Percentiles rank a stretch among this genome's conserved stretches.
Evolutionary conservation across 1,140 invertebrate genomes (phyloP).

Genomic region (Oryctes rhinoceros): DNA sequence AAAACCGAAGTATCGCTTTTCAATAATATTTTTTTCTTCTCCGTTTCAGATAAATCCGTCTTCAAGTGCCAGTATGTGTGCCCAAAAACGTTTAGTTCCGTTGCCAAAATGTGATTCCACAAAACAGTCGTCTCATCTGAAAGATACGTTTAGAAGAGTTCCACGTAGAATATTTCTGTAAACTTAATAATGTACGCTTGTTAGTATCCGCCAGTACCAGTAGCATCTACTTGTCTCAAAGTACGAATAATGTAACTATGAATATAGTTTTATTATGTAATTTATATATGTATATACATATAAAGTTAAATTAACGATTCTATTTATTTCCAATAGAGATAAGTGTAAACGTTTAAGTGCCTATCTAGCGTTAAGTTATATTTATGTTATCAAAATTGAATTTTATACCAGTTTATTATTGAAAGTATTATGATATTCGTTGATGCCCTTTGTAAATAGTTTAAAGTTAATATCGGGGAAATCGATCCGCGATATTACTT

Average conservation of each 20-base stretch:
- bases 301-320: conserved; percentile 23
- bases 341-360: no score
- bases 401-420: neutral
- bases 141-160: neutral
- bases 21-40: conserved; percentile 32
- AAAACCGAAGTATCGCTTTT: neutral
- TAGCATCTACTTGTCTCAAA: neutral
- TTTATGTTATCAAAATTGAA: conserved; percentile 17
- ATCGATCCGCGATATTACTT: neutral
- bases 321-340: no score
- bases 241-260: no score
- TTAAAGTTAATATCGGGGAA: neutral
- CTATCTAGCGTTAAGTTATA: conserved; percentile 11
- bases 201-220: neutral
- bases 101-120: conserved; percentile 31
- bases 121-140: neutral
- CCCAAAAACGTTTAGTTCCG: neutral
- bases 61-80: conserved; percentile 37
- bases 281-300: neutral
- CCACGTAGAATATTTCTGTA: neutral
- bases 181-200: neutral
- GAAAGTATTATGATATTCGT: neutral
- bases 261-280: neutral
- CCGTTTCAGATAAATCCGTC: conserved; percentile 40
- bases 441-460: neutral